These are phyloP conservation scores for Eupithecia insigniata DNA, from an alignment of 2,888 invertebrate species.

Conservation along the genomic window DNA sequence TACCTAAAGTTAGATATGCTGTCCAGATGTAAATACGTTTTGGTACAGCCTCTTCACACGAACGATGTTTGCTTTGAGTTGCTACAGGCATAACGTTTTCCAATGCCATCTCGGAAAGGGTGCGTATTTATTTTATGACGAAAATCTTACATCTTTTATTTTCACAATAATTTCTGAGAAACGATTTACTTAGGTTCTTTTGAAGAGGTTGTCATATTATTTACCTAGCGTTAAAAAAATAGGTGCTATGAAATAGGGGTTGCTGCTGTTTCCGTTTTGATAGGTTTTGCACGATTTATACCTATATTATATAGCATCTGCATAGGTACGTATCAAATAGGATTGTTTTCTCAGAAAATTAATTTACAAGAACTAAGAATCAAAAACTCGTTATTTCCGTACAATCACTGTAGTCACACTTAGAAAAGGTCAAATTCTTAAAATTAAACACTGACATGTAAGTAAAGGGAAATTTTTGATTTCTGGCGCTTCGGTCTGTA, in stretches of 20 bases:
- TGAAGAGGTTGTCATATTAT: background rate
- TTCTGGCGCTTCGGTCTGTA: too few relatives aligned
- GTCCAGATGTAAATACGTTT: conserved; percentile 10
- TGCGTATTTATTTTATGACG: conserved; percentile 6
- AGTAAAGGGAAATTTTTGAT: too few relatives aligned
- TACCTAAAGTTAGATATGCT: background rate
- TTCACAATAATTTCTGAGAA: conserved; percentile 1
- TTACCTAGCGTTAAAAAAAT: background rate
- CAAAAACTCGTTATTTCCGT: too few relatives aligned
- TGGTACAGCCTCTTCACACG: conserved; percentile 21
- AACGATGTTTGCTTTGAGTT: conserved; percentile 30
- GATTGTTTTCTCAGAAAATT: background rate
- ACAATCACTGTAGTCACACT: too few relatives aligned
- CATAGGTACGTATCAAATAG: background rate
- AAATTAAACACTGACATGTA: too few relatives aligned
- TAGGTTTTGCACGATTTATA: background rate
- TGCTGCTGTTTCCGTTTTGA: background rate
- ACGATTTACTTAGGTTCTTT: background rate
- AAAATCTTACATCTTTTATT: conserved; percentile 3
- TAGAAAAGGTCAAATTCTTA: too few relatives aligned
- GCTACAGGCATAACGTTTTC: conserved; percentile 27
- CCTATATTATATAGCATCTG: too few relatives aligned
- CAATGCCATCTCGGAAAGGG: conserved; percentile 21
- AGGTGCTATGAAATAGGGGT: too few relatives aligned
- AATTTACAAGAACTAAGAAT: too few relatives aligned